A percentile compares a stretch with the other conserved stretches of the same genome.
phyloP scores from a whole-genome alignment of 2,888 invertebrate species.

The Chrysodeixis includens region DNA sequence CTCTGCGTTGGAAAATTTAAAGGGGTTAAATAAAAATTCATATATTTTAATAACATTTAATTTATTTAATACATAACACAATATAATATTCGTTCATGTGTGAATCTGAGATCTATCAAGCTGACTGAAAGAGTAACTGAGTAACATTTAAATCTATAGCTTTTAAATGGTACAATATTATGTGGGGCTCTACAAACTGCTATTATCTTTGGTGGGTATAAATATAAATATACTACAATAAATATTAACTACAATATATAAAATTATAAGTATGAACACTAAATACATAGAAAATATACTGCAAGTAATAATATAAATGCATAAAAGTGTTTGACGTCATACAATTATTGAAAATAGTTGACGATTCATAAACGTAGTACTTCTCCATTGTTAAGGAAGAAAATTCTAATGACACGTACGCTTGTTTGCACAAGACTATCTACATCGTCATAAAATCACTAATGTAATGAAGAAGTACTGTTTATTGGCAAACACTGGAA shows the following conservation, averaged over 20 bases:
- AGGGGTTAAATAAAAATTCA: background rate
- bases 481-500: conserved; percentile 15
- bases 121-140: conserved; percentile 38
- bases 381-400: background rate
- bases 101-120: conserved; percentile 46
- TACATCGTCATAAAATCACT: background rate
- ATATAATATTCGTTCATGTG: conserved; percentile 21
- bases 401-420: background rate
- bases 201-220: conserved; percentile 32
- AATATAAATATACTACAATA: conserved; percentile 14
- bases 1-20: background rate
- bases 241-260: conserved; percentile 25
- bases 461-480: background rate
- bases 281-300: conserved; percentile 33
- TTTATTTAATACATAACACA: conserved; percentile 34
- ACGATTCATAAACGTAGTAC: background rate
- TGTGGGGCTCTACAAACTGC: conserved; percentile 1
- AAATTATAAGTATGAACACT: conserved; percentile 13
- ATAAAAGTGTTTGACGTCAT: conserved; percentile 16
- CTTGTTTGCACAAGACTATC: conserved; percentile 2
- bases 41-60: conserved; percentile 19
- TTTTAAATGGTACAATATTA: conserved; percentile 3
- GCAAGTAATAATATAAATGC: conserved; percentile 13
- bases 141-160: conserved; percentile 15
- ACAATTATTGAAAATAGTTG: background rate